Conservation (phyloP, 2,113 vertebrate genomes). For the Sylvia atricapilla region DNA sequence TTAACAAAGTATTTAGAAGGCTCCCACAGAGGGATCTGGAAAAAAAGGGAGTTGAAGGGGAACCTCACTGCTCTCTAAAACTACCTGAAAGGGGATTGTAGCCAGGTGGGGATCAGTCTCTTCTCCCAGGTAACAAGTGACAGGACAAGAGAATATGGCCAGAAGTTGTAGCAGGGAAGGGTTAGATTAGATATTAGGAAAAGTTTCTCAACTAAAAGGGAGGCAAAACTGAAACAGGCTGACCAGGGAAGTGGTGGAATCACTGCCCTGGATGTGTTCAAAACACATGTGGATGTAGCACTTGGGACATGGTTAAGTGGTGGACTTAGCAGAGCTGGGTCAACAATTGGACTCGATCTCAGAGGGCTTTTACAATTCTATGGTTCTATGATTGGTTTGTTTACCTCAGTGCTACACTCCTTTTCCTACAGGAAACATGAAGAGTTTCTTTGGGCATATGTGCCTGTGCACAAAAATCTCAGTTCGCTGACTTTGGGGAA, state of each 20-base stretch:
- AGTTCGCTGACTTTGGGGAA: background rate
- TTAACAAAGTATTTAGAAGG: background rate
- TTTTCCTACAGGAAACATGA: background rate
- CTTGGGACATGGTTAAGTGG: background rate
- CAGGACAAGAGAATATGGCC: background rate
- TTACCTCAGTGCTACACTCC: background rate
- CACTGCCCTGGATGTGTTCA: background rate
- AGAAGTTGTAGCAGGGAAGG: background rate
- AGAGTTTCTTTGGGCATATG: background rate
- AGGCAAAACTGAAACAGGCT: background rate
- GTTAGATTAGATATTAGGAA: background rate
- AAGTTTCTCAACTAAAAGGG: background rate
- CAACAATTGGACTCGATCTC: rapidly evolving
- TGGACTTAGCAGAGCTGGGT: background rate
- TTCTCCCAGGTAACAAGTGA: background rate
- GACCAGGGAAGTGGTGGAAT: background rate
- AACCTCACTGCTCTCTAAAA: background rate
- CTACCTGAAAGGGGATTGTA: background rate
- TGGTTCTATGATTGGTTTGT: background rate
- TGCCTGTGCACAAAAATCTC: background rate
- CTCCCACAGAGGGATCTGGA: background rate
- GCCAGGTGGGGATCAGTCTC: background rate
- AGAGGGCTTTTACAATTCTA: background rate
- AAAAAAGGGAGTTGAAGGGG: background rate
- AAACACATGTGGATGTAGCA: background rate